Conservation (phyloP, 2,113 vertebrate genomes). For the Xiphophorus maculatus region DNA sequence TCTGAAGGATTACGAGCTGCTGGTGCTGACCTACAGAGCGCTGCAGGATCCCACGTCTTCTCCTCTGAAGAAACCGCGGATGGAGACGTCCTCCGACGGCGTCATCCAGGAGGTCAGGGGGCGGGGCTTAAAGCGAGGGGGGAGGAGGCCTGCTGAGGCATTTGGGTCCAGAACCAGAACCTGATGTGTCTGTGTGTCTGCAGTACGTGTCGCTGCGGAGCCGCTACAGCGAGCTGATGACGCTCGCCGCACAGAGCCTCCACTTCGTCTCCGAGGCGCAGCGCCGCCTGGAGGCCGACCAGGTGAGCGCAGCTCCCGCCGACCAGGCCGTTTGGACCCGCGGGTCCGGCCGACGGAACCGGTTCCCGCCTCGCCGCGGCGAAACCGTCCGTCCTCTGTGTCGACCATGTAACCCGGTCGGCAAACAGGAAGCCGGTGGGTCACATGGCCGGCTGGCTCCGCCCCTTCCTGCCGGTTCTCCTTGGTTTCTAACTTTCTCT, state of each 20-base stretch:
- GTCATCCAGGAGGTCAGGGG: constrained; percentile 88
- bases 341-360: neutral
- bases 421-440: neutral
- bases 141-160: neutral
- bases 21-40: constrained; percentile 92
- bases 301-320: constrained; percentile 79
- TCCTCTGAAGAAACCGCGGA: constrained; percentile 91
- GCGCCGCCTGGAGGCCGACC: constrained; percentile 89
- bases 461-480: constrained; percentile 30
- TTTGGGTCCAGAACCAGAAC: neutral
- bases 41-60: constrained; percentile 89
- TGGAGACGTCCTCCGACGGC: constrained; percentile 89
- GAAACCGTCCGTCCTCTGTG: neutral
- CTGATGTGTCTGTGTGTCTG: constrained; percentile 15
- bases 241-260: constrained; percentile 91
- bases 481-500: constrained; percentile 76
- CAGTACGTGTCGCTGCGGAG: constrained; percentile 94
- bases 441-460: neutral
- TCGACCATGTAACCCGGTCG: neutral
- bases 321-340: too few species aligned
- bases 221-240: constrained; percentile 92
- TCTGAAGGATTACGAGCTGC: constrained; percentile 91
- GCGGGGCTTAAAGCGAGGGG: too few species aligned
- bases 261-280: constrained; percentile 89
- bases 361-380: constrained; percentile 6